Conservation (phyloP, 2,888 invertebrate genomes). For the Drosophila macrospina region DNA sequence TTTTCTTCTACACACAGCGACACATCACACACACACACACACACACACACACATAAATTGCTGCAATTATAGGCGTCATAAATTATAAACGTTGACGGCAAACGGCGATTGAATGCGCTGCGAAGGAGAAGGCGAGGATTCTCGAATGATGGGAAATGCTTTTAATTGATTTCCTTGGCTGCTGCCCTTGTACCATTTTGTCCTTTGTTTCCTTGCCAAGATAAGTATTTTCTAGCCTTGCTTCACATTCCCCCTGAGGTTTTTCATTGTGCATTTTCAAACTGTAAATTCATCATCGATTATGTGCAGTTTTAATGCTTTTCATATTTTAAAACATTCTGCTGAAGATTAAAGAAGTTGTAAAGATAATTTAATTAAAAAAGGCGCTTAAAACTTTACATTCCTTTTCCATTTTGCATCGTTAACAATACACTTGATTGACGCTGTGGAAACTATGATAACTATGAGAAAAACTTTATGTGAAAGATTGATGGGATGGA, state of each 20-base stretch:
- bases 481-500: background rate
- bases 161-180: constrained; percentile 73
- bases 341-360: constrained; percentile 8
- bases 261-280: constrained; percentile 3
- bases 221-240: constrained; percentile 39
- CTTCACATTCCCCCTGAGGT: constrained; percentile 1
- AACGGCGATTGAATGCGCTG: constrained; percentile 31
- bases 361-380: constrained; percentile 35
- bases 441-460: constrained; percentile 1
- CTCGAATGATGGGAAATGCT: constrained; percentile 52
- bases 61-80: constrained; percentile 80
- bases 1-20: constrained; percentile 19
- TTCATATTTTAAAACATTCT: constrained; percentile 20
- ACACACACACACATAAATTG: constrained; percentile 60
- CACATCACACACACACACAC: constrained; percentile 13
- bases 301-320: constrained; percentile 27
- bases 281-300: constrained; percentile 40
- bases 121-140: background rate
- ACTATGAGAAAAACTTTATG: constrained; percentile 1
- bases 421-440: constrained; percentile 27
- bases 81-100: constrained; percentile 65
- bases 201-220: constrained; percentile 42
- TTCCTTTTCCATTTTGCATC: background rate
- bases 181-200: constrained; percentile 32
- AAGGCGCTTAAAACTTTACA: constrained; percentile 4